Conservation (phyloP, 2,797 vertebrate species). For the Esox masquinongy region DNA sequence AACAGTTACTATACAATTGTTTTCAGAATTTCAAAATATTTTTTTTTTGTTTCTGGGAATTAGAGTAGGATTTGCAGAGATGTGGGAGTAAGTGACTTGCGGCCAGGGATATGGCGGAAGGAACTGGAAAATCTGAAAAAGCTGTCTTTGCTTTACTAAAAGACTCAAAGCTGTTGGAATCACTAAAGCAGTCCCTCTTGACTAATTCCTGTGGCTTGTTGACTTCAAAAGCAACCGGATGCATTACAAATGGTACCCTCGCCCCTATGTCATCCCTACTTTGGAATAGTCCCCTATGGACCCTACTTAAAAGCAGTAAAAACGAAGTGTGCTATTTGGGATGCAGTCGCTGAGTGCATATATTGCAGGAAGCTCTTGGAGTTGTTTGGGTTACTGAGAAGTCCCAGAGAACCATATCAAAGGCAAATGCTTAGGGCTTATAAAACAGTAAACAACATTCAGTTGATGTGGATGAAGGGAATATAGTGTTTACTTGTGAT, state of each 20-base stretch:
- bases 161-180: not conserved
- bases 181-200: constrained; percentile 1
- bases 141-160: constrained; percentile 5
- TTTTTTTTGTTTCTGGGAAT: constrained; percentile 1
- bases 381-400: not conserved
- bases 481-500: not conserved
- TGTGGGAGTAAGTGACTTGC: constrained; percentile 2
- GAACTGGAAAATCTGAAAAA: not conserved
- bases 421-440: not conserved
- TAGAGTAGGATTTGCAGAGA: constrained; percentile 6
- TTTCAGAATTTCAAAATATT: not conserved
- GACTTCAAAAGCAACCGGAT: not conserved
- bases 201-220: not conserved
- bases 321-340: not conserved
- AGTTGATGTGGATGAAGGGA: not conserved
- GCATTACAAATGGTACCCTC: not conserved
- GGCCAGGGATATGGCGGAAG: not conserved
- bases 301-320: not conserved
- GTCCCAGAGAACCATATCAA: constrained; percentile 1
- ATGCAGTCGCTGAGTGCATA: not conserved
- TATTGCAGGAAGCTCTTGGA: not conserved
- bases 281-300: not conserved
- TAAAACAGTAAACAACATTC: not conserved
- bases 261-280: not conserved
- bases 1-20: too few relatives aligned